Conservation (phyloP, 2,888 invertebrate genomes). For the Drosophila ezoana region DNA sequence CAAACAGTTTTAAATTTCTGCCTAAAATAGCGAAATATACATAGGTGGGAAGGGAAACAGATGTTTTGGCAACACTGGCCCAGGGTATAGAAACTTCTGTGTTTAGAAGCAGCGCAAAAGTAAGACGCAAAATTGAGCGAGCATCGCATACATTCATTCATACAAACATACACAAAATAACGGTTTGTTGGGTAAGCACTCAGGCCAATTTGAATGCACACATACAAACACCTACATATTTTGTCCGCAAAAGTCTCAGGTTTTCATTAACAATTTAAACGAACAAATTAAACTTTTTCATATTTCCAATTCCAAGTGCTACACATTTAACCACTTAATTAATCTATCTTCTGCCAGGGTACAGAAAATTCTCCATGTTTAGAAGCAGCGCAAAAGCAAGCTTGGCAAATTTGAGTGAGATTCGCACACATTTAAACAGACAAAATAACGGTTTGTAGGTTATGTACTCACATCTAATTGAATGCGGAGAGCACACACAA, state of each 20-base stretch:
- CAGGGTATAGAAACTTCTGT: not conserved
- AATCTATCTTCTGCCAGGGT: not conserved
- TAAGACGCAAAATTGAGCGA: not conserved
- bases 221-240: not conserved
- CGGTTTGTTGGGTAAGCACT: conserved; percentile 15
- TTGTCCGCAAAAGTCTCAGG: conserved; percentile 3
- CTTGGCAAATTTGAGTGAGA: not conserved
- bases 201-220: not conserved
- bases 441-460: conserved; percentile 34
- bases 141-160: conserved; percentile 10
- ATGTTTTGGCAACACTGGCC: too few relatives aligned
- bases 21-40: too few relatives aligned
- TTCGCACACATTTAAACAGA: conserved; percentile 10
- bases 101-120: conserved; percentile 13
- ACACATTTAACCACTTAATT: not conserved
- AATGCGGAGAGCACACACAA: not conserved
- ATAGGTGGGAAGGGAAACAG: too few relatives aligned
- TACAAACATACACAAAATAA: conserved; percentile 15
- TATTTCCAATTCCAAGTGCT: not conserved
- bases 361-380: not conserved
- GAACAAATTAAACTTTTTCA: too few relatives aligned
- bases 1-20: too few relatives aligned
- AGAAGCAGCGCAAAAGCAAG: conserved; percentile 10
- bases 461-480: not conserved
- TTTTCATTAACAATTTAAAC: not conserved